A percentile compares a stretch with the other conserved stretches of the same genome.
phyloP scores from a whole-genome alignment of 2,888 invertebrate species.

The Alsophila aescularia region DNA sequence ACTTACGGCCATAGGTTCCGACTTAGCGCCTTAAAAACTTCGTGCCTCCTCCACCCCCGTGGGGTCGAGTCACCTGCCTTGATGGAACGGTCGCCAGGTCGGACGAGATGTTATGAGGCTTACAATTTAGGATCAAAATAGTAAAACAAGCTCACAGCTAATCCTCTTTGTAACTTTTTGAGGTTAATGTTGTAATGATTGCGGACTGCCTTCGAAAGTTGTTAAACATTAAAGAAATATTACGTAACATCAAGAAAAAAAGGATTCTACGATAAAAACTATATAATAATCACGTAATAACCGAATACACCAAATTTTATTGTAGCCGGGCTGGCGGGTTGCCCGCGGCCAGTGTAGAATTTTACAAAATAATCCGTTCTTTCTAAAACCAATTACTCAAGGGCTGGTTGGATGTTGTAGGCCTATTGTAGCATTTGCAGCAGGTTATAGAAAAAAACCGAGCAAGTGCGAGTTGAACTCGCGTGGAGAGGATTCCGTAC shows the following conservation, averaged over 20 bases:
- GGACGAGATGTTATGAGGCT: conserved; percentile 5
- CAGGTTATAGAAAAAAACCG: conserved; percentile 27
- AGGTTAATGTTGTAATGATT: conserved; percentile 35
- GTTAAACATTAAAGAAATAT: neutral
- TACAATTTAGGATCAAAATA: neutral
- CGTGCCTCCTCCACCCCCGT: conserved; percentile 38
- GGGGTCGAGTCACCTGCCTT: conserved; percentile 42
- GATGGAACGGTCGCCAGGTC: conserved; percentile 16
- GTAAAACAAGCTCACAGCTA: conserved; percentile 11
- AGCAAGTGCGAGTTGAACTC: too few species aligned
- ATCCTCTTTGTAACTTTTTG: conserved; percentile 7
- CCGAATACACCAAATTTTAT: neutral
- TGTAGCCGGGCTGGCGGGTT: conserved; percentile 16
- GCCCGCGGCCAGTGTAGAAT: conserved; percentile 1
- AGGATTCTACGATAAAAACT: neutral
- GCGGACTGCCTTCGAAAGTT: neutral
- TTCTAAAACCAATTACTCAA: conserved; percentile 2
- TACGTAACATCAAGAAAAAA: neutral
- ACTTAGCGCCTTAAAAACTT: conserved; percentile 51
- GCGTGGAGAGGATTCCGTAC: too few species aligned
- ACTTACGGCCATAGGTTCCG: conserved; percentile 23
- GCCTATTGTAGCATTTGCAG: conserved; percentile 28
- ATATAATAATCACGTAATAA: neutral
- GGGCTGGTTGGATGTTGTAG: conserved; percentile 40
- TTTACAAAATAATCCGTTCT: conserved; percentile 1